phyloP scores from a whole-genome alignment of 2,888 invertebrate genomes.

The Clitarchus hookeri region DNA sequence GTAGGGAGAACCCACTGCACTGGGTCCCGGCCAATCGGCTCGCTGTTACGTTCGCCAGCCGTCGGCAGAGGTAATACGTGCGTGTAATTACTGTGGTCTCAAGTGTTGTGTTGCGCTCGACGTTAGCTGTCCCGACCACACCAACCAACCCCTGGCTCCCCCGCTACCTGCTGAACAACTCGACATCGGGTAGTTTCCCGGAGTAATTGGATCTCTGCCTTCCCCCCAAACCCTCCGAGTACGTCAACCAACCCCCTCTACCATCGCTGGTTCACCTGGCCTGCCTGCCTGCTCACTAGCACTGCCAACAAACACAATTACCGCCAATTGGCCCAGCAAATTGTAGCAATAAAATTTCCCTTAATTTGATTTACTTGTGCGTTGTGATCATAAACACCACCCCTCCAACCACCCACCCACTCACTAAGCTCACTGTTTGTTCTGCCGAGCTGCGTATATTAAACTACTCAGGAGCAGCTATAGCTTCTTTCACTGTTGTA shows the following conservation, averaged over 20 bases:
- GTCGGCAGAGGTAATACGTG: neutral
- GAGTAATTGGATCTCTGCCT: too few relatives aligned
- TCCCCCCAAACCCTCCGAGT: too few relatives aligned
- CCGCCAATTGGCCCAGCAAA: neutral
- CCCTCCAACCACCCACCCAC: neutral
- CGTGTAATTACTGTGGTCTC: neutral
- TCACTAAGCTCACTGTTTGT: too few relatives aligned
- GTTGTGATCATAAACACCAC: neutral
- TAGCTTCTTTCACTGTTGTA: too few relatives aligned
- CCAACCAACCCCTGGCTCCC: neutral
- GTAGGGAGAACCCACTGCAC: neutral
- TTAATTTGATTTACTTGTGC: slow-evolving; percentile 14
- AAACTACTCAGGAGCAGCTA: too few relatives aligned
- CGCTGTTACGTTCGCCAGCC: too few relatives aligned
- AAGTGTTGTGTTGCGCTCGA: neutral
- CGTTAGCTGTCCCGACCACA: neutral
- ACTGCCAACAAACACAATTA: neutral
- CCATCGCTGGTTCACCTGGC: neutral
- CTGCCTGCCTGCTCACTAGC: too few relatives aligned
- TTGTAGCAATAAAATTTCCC: neutral
- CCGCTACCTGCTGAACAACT: neutral
- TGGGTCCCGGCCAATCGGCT: neutral
- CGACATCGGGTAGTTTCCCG: neutral
- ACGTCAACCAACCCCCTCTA: too few relatives aligned
- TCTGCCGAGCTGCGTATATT: too few relatives aligned